Evolutionary conservation across 2,113 vertebrate genomes (phyloP).

Genomic region (Forbesichthys papilliferus): DNA sequence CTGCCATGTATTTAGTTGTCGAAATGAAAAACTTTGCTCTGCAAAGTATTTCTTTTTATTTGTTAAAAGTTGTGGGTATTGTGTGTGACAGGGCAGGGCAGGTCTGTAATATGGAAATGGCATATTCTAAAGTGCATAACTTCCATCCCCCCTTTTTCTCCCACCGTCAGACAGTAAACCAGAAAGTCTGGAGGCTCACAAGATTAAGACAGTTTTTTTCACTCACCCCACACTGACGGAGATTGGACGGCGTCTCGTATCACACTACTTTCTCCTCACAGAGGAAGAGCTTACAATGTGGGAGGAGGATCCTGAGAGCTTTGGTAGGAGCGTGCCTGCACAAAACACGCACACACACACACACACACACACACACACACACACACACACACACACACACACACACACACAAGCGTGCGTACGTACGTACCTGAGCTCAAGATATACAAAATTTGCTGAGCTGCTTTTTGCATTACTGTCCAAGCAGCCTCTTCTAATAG

Average conservation of each 20-base stretch:
- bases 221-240: slow-evolving; percentile 92
- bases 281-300: slow-evolving; percentile 95
- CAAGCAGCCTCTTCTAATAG: neutral
- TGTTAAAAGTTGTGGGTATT: no score
- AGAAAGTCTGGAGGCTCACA: slow-evolving; percentile 94
- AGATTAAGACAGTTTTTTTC: slow-evolving; percentile 94
- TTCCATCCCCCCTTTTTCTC: neutral
- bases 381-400: slow-evolving; percentile 38
- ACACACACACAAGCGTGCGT: neutral
- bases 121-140: neutral
- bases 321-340: slow-evolving; percentile 77
- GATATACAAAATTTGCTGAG: neutral
- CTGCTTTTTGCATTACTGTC: neutral
- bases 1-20: neutral
- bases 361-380: neutral
- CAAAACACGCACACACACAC: slow-evolving; percentile 37
- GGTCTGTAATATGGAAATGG: neutral
- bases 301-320: slow-evolving; percentile 98
- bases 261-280: slow-evolving; percentile 93
- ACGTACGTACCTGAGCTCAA: neutral
- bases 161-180: slow-evolving; percentile 86
- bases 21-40: no score
- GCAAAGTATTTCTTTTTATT: no score
- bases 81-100: neutral
- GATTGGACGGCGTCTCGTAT: slow-evolving; percentile 91